Base-by-base conservation (phyloP, 2,797 vertebrate species). In the Peromyscus melanophrys region DNA sequence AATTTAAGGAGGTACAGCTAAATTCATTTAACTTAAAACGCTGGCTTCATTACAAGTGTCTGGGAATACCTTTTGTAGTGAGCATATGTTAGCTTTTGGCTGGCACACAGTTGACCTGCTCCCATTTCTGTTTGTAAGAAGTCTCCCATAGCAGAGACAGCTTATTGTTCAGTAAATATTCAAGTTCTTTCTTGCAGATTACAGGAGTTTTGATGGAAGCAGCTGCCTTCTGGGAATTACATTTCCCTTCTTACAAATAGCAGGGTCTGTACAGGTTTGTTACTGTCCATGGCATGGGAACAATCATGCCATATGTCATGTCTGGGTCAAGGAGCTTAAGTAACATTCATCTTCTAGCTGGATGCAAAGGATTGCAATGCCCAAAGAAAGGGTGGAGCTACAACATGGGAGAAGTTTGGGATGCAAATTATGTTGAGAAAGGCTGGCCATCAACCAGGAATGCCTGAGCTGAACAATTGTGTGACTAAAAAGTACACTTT, bases 21-120 rank as follows among this genome's bases (percentile, higher is more conserved):
- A 90, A 55, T 83, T 83, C 57, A 91, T 82, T 91, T 89, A 71
- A 80, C 69, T 95, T 85, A 76, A 76, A 67, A 90, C 46, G 21
- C 23, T 69, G 52, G 19, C 34, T 93, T 96, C 34, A 46, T 71
- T 90, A 67, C 25, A 61, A 86, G 43, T 77, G n/a, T 92, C 80
- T 93, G 46, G 77, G 93, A 95, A 88, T 82, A 89, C 8, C 77
- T 90, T 96, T 96, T 95, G 37, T 92, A 83, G 37, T 46, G 76
- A 65, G 85, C n/a, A 73, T 88, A 59, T 23, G 40, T 89, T 96
- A 89, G 19, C 55, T 96, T 92, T 96, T 87, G 69, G 37, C 57
- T 84, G 23, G 91, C 57, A 86, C 40, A 89, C 25, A 82, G 71
- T 25, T 57, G 89, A 67, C 52, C 90, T 81, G 34, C 31, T 69